Evolutionary conservation across 92 coral and sea anemone genomes (phyloP), one percentile per base, ranked within the genome.

Genomic region (Desmophyllum pertusum): DNA sequence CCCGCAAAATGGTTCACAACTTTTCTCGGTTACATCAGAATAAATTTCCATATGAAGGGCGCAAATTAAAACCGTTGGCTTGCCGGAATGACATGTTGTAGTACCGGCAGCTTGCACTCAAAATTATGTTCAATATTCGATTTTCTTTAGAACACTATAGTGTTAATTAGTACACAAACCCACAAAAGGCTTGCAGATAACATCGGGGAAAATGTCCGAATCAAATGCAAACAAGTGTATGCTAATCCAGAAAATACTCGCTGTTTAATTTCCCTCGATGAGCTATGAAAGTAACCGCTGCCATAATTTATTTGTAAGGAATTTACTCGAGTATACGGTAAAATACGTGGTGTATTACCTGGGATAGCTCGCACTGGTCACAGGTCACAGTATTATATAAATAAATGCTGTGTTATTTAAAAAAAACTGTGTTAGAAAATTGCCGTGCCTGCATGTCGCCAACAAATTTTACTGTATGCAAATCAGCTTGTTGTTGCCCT

Each of bases 1-100:
- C 43, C 3, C 66, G 19, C 61, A 2, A 77, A 42, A 29, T 10
- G 10, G 0, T 48, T 67, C 51, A n/a, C n/a, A 38, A 46, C 6
- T 33, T 69, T 10, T 1, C 11, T 17, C 18, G 19, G 37, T 67
- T 67, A 7, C 41, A 35, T 63, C 63, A 43, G 84, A 29, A 80
- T 80, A 45, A 80, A 80, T 67, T 80, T 67, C 64, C 66, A 80
- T 48, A 46, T 33, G 18, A 10, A 68, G 27, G 36, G 30, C 30
- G 76, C 21, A 69, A 80, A 67, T 80, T 35, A 68, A 23, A 48
- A 40, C 73, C 37, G 73, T 15, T 10, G 37, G 31, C 38, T 18
- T 1, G 15, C 6, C 4, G 8, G 42, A 67, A 27, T 78, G 82
- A 29, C 45, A 7, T 3, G 4, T n/a, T 10, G 5, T 27, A 76